Conservation (phyloP, 2,888 invertebrate species). For the Orgyia antiqua region DNA sequence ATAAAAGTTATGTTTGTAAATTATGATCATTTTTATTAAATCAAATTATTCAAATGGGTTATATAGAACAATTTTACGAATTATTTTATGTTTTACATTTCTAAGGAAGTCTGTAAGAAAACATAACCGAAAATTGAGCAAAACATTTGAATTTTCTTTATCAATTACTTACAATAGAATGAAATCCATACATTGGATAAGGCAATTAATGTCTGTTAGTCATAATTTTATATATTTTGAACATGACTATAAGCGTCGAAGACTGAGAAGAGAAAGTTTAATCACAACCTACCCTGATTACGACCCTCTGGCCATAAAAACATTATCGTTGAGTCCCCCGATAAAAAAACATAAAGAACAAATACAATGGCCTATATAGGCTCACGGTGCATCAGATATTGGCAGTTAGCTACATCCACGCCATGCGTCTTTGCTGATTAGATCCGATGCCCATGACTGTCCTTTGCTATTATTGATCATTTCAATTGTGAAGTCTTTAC, state of each 20-base stretch:
- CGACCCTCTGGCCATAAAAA: slow-evolving; percentile 73
- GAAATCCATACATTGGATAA: slow-evolving; percentile 1
- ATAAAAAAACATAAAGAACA: slow-evolving; percentile 75
- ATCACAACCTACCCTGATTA: slow-evolving; percentile 75
- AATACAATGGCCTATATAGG: slow-evolving; percentile 65
- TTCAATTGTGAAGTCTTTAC: slow-evolving; percentile 54
- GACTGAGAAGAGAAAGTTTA: too few species aligned
- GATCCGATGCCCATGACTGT: slow-evolving; percentile 33
- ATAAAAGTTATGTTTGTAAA: slow-evolving; percentile 16
- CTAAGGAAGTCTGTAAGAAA: too few species aligned
- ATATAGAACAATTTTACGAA: too few species aligned
- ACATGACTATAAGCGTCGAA: too few species aligned
- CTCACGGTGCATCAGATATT: slow-evolving; percentile 71
- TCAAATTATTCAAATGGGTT: too few species aligned
- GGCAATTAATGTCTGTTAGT: background rate
- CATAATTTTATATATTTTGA: too few species aligned
- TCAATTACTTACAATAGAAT: slow-evolving; percentile 1
- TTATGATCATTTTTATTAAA: too few species aligned
- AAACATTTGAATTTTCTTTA: too few species aligned
- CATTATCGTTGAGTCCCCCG: slow-evolving; percentile 73
- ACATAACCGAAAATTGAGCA: too few species aligned
- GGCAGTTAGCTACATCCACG: slow-evolving; percentile 68
- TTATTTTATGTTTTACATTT: too few species aligned
- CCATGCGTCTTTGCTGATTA: slow-evolving; percentile 63
- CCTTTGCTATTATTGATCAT: slow-evolving; percentile 39